Evolutionary conservation across 2,888 invertebrate genomes (phyloP), one percentile per base, ranked within the genome.

Genomic region (Athalia rosae): DNA sequence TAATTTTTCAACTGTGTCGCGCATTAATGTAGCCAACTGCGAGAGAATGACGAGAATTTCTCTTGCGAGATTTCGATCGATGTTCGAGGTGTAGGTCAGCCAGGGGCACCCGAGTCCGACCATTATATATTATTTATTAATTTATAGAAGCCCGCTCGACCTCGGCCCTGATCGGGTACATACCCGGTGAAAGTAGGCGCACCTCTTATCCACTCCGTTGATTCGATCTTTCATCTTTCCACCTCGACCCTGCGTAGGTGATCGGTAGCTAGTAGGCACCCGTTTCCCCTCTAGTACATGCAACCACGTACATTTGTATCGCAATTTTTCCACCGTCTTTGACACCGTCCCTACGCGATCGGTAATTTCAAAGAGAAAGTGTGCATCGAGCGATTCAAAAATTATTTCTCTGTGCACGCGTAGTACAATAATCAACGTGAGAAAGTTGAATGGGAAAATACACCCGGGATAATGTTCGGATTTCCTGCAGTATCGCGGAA

Each of bases 61-160:
- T 64, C 47, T 9, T 4, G 45, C 3, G 64, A n/a, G 4, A 64
- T 47, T 47, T 6, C 43, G 62, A 64, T 64, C 11, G 47, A 11
- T 47, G 28, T 28, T 8, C 9, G 47, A 64, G 47, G n/a, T 64
- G 64, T 47, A 47, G 64, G 64, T 64, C 64, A 64, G n/a, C 11
- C 11, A 15, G 47, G 64, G 64, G 64, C 64, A 64, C 28, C 28
- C 41, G 41, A 28, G 41, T 50, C 48, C 53, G 28, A 41, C 53
- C 11, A 66, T 28, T 41, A 15, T 69, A 53, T 69, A 58, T 71
- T 58, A 58, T 56, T 71, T 45, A 67, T 71, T 58, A 71, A 71
- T 71, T 71, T 58, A 71, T 45, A 71, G 71, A 58, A 71, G 56
- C 45, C 4, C 7, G 13, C 9, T 28, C n/a, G 45, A 58, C 58